Percentiles rank a stretch among this genome's conserved stretches.
Evolutionary conservation across 2,113 vertebrate species (phyloP).

Genomic region (Corythaeola cristata): DNA sequence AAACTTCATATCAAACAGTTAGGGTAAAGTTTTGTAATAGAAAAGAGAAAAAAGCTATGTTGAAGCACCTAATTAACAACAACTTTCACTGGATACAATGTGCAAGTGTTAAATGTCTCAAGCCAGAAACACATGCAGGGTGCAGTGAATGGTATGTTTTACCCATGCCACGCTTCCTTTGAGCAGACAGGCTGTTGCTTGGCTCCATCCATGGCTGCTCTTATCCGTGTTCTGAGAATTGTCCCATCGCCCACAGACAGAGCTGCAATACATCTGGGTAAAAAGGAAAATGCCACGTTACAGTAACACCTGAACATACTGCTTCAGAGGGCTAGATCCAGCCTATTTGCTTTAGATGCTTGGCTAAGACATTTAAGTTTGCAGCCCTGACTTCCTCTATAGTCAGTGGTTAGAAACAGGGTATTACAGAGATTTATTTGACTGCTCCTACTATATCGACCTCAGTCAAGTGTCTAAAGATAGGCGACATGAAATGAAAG

Average conservation of each 20-base stretch:
- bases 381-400: background rate
- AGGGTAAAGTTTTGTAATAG: background rate
- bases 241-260: conserved; percentile 77
- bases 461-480: background rate
- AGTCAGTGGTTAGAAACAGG: background rate
- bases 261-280: conserved; percentile 73
- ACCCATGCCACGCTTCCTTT: conserved; percentile 95
- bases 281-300: background rate
- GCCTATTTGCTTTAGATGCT: background rate
- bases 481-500: conserved; percentile 15
- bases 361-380: background rate
- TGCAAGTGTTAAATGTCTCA: background rate
- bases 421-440: background rate
- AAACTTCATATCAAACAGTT: background rate
- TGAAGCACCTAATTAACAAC: background rate
- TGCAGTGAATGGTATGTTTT: background rate
- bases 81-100: background rate
- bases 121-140: background rate
- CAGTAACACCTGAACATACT: background rate
- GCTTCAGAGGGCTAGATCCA: background rate
- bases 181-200: conserved; percentile 82
- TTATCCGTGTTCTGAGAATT: conserved; percentile 66
- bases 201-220: conserved; percentile 79
- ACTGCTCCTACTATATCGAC: background rate
- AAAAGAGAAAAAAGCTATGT: background rate